Base-by-base conservation (phyloP, 1,140 invertebrate genomes). In the Drosophila pruinosa region DNA sequence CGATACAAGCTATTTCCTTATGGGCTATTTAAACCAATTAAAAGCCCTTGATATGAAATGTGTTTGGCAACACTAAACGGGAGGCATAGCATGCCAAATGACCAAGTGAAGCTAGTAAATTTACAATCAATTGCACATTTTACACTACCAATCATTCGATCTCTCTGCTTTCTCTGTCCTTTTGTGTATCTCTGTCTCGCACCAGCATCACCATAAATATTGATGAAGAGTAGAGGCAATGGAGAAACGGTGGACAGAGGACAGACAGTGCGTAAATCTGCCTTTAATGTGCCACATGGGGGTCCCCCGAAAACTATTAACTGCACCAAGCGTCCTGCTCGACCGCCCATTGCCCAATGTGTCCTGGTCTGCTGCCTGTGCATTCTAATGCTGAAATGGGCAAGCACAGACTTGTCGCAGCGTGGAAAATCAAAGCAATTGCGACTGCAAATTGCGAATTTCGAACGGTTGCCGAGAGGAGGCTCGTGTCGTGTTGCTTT, bases 231-330 rank as follows among this genome's bases (percentile, higher is more conserved):
- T 21, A 22, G 24, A 28, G 48, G 12, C 31, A 22, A n/a, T 12
- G 31, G 2, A 34, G 31, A 34, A n/a, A 34, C 21, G 4, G 19
- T 21, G 54, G 22, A 36, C 28, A 19, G 19, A 41, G 15, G 17
- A 14, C 8, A n/a, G 15, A 36, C 69, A 21, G 34, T 45, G 53
- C 47, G 63, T 67, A 67, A 72, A 59, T 67, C 53, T 72, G 63
- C 17, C 68, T 48, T 58, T 71, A 71, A 70, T 80, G 63, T 58
- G 43, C 53, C 53, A 45, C 53, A 67, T 38, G 65, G 41, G 36
- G 43, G 22, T 54, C 48, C 22, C 48, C 50, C 26, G 58, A 76
- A 81, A 81, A 81, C 78, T 81, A 81, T 81, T 81, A 81, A 78
- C 78, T 81, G 78, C 78, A 81, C 63, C 69, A 59, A 48, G 72